A percentile compares a stretch with the other conserved stretches of the same genome.
phyloP scores from a whole-genome alignment of 2,888 invertebrate genomes.

The Sisyra nigra region DNA sequence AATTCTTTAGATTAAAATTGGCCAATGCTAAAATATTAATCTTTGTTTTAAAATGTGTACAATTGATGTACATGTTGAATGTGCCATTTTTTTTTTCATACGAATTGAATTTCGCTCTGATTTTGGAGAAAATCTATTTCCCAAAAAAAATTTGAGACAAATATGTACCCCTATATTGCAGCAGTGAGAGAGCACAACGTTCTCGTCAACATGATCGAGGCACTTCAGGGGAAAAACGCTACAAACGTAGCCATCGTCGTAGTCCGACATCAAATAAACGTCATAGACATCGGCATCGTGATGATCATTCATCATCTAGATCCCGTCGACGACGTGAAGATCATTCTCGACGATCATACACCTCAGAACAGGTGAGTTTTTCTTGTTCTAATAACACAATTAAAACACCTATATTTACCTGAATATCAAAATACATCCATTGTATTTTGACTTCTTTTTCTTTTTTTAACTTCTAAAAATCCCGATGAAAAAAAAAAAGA shows the following conservation, averaged over 20 bases:
- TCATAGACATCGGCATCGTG: conserved; percentile 40
- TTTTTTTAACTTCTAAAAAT: neutral
- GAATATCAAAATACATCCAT: neutral
- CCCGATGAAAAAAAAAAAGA: neutral
- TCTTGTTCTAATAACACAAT: neutral
- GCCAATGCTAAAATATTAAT: neutral
- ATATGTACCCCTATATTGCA: conserved; percentile 22
- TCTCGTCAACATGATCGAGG: conserved; percentile 51
- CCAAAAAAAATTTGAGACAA: neutral
- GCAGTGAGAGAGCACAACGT: conserved; percentile 40
- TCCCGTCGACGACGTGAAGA: conserved; percentile 27
- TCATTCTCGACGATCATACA: conserved; percentile 34
- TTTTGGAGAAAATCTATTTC: neutral
- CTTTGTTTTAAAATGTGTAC: neutral
- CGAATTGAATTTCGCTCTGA: neutral
- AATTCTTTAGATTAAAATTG: too few species aligned
- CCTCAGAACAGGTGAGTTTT: conserved; percentile 26
- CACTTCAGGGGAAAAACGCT: conserved; percentile 64
- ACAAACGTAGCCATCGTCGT: conserved; percentile 71
- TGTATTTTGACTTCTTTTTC: conserved; percentile 1
- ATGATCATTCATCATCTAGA: conserved; percentile 18
- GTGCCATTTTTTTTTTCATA: too few species aligned
- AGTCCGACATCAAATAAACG: conserved; percentile 66
- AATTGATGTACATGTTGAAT: neutral
- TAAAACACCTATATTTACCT: neutral